These are phyloP conservation scores for Heliocidaris erythrogramma DNA, from an alignment of 35 echinoderm and acorn worm genomes.

Conservation along the genomic window DNA sequence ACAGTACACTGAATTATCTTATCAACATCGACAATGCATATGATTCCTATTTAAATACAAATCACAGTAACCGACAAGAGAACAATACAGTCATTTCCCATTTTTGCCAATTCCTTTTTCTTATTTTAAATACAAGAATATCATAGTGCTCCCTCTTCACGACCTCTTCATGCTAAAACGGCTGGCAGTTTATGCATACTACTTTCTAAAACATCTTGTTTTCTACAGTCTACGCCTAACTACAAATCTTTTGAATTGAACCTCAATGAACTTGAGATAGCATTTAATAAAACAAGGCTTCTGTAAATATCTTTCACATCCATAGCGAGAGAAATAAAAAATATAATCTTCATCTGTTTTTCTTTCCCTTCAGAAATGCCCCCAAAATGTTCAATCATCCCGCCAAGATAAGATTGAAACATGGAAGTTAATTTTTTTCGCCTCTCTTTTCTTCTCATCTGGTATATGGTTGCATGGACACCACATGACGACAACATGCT, in stretches of 20 bases:
- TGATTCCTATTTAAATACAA: conserved; percentile 21
- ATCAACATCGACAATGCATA: conserved; percentile 10
- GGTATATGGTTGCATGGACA: conserved; percentile 11
- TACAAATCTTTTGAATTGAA: background rate
- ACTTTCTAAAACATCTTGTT: background rate
- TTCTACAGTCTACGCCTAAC: background rate
- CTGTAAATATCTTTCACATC: background rate
- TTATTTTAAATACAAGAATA: conserved; percentile 28
- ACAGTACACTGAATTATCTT: conserved; percentile 32
- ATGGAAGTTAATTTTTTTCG: background rate
- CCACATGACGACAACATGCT: conserved; percentile 55
- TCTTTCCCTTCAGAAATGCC: background rate
- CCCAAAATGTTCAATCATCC: background rate
- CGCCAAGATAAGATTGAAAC: background rate
- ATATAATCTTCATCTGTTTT: background rate
- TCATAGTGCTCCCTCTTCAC: background rate
- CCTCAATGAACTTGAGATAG: background rate
- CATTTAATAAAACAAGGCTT: conserved; percentile 12
- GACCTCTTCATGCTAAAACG: background rate
- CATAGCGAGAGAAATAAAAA: background rate
- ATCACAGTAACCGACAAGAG: background rate
- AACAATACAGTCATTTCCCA: background rate
- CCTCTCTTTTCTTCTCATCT: background rate
- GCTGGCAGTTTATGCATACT: conserved; percentile 8
- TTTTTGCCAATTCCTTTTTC: background rate